Evolutionary conservation across 2,797 vertebrate genomes (phyloP).

Genomic region (Cyprinodon diabolis): DNA sequence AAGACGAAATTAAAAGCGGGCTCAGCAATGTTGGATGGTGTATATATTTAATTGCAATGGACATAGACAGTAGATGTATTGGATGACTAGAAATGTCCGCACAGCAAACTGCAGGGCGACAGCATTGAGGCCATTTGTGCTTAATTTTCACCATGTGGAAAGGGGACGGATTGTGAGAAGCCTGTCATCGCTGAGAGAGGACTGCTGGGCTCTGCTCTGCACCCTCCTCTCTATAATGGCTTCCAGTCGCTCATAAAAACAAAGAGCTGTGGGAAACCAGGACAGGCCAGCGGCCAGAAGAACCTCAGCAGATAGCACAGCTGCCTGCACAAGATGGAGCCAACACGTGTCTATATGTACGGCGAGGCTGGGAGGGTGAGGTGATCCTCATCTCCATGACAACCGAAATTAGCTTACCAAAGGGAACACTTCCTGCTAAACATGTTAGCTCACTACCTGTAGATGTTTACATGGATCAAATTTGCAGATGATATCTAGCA

Average conservation of each 20-base stretch:
- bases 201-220: constrained; percentile 58
- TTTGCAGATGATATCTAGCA: background rate
- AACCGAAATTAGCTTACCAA: background rate
- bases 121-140: constrained; percentile 77
- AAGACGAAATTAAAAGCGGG: background rate
- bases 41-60: background rate
- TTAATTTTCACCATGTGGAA: constrained; percentile 77
- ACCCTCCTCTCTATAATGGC: constrained; percentile 82
- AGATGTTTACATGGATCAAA: constrained; percentile 8
- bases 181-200: constrained; percentile 73
- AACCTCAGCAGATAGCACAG: constrained; percentile 48
- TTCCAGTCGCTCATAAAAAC: constrained; percentile 84
- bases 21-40: background rate
- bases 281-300: constrained; percentile 57
- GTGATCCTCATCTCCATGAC: constrained; percentile 2
- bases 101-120: constrained; percentile 44
- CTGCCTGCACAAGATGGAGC: constrained; percentile 19
- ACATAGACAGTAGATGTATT: constrained; percentile 14
- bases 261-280: constrained; percentile 73
- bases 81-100: constrained; percentile 30
- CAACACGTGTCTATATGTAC: constrained; percentile 10
- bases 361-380: background rate
- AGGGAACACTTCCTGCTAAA: constrained; percentile 6
- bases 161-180: constrained; percentile 62
- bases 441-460: background rate